phyloP scores from a whole-genome alignment of 1,140 invertebrate genomes.

The Helicoverpa armigera region DNA sequence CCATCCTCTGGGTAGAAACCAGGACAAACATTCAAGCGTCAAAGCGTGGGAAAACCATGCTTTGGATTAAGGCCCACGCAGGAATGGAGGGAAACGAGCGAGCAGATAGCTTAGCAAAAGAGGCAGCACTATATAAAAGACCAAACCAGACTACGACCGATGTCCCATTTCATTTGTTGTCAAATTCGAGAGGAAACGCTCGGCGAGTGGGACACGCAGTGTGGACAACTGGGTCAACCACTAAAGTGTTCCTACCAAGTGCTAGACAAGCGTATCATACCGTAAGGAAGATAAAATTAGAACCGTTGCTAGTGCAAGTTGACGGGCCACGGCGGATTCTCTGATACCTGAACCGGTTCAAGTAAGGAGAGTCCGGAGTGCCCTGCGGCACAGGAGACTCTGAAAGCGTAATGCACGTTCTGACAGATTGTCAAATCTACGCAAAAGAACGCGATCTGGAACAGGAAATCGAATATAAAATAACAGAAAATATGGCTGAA shows the following conservation, averaged over 20 bases:
- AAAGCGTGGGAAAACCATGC: too few species aligned
- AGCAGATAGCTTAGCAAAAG: conserved; percentile 47
- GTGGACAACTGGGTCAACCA: too few species aligned
- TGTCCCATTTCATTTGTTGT: conserved; percentile 26
- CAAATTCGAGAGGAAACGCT: too few species aligned
- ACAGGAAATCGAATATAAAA: neutral
- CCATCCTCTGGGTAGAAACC: too few species aligned
- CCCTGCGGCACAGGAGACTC: neutral
- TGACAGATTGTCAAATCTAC: neutral
- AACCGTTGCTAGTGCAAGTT: too few species aligned
- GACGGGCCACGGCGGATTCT: conserved; percentile 10
- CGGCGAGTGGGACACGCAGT: too few species aligned
- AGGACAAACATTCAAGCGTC: too few species aligned
- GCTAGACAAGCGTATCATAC: too few species aligned
- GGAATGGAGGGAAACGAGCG: too few species aligned
- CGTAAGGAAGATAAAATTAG: too few species aligned
- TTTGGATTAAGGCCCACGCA: too few species aligned
- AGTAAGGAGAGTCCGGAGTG: neutral
- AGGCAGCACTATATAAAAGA: conserved; percentile 29
- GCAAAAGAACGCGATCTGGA: neutral
- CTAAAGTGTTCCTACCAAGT: too few species aligned
- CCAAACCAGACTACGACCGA: conserved; percentile 15
- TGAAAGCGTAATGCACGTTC: neutral
- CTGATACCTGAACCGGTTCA: conserved; percentile 7
- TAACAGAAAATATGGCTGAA: neutral